Percentiles rank a stretch among this genome's conserved stretches.
These are phyloP conservation scores for Toxotes jaculatrix DNA, from an alignment of 2,113 vertebrate genomes.

Conservation along the genomic window DNA sequence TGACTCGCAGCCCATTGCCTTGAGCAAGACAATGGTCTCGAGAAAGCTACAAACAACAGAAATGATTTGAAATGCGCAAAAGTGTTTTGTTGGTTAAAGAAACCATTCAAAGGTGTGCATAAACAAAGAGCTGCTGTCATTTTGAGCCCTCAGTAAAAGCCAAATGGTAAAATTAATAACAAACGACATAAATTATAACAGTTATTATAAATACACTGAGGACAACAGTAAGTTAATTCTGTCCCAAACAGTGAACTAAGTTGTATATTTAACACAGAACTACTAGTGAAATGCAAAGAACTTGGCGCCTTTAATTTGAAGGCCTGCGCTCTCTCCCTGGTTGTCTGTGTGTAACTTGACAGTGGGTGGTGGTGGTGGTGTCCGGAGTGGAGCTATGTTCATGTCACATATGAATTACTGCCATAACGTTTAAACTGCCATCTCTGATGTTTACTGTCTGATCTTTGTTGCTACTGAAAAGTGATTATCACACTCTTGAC, in stretches of 20 bases:
- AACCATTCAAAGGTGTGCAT: background rate
- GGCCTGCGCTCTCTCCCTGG: background rate
- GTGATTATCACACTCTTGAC: background rate
- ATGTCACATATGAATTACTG: background rate
- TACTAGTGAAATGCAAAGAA: background rate
- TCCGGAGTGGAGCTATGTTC: background rate
- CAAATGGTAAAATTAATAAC: background rate
- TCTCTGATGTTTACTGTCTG: background rate
- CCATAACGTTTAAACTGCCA: background rate
- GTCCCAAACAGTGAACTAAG: background rate
- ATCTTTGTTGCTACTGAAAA: background rate
- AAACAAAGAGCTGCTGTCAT: background rate
- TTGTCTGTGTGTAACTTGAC: conserved; percentile 19
- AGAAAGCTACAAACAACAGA: background rate
- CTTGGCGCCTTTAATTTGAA: background rate
- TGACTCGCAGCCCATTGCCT: no score
- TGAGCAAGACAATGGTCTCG: background rate
- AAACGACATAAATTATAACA: background rate
- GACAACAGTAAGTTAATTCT: background rate
- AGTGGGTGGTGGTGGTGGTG: background rate
- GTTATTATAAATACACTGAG: background rate
- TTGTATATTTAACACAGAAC: no score
- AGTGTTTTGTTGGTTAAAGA: background rate
- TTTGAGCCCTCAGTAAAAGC: background rate
- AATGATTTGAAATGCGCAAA: background rate